Evolutionary conservation across 2,797 vertebrate genomes (phyloP), one percentile per base, ranked within the genome.

Genomic region (Cottoperca gobio): DNA sequence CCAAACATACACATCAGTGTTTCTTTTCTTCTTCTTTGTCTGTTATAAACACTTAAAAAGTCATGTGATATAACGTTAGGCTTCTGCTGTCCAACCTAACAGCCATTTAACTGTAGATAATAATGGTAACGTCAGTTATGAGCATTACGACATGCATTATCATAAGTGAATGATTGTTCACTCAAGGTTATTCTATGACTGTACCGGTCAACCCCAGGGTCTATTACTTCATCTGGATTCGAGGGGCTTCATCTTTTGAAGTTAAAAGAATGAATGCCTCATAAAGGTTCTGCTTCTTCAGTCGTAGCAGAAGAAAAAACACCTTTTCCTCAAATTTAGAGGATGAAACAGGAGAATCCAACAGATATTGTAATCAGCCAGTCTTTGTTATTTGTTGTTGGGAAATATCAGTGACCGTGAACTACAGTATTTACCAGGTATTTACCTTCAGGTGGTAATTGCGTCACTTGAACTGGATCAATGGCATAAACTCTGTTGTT

Each of bases 71-170:
- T 59, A 17, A 46, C 9, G 5, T 37, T 67, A 60, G 48, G 23
- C 42, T 49, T 57, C n/a, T 24, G 12, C 66, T 63, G 7, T 33
- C 14, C 43, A n/a, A 37, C n/a, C 23, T 21, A 48, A 68, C 61
- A 49, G 16, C 31, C 39, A 63, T 57, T 70, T 28, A 63, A 33
- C n/a, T 60, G 28, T 45, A 70, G 24, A 70, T 60, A 60, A 53
- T 53, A 53, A 74, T 74, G 35, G 28, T 63, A 59, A 70, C 64
- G 33, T 4, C 37, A 46, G 49, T 62, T 63, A 62, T 61, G 55
- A 52, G 9, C 17, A 43, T 21, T 9, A 19, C 2, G n/a, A 60
- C 54, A 52, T 57, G 16, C 50, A 73, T 85, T 61, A 61, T 67
- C 7, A 6, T 66, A 49, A 45, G 2, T 59, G 5, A 58, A 49